Evolutionary conservation across 2,888 invertebrate genomes (phyloP).

Genomic region (Aspidiotus rigidus): DNA sequence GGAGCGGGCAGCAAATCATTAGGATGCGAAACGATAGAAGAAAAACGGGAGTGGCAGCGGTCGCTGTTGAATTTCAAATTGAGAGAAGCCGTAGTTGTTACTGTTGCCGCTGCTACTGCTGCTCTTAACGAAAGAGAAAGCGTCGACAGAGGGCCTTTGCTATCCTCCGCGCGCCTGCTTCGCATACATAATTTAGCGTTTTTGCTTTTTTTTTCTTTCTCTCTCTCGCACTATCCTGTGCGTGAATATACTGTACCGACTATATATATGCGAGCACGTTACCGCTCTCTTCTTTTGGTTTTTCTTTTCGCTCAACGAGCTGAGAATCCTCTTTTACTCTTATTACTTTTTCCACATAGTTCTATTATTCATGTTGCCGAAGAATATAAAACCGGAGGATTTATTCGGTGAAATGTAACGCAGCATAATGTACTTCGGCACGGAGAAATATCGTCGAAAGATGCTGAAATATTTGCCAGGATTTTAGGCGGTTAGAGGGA

Average conservation of each 20-base stretch:
- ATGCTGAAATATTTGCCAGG: background rate
- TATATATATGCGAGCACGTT: constrained; percentile 1
- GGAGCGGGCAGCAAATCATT: constrained; percentile 23
- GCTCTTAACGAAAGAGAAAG: constrained; percentile 31
- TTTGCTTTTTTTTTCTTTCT: constrained; percentile 13
- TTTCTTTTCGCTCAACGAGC: background rate
- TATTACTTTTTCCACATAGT: constrained; percentile 2
- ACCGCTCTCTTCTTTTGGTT: background rate
- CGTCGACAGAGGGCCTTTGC: constrained; percentile 33
- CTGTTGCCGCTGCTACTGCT: constrained; percentile 25
- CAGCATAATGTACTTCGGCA: background rate
- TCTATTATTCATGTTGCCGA: constrained; percentile 2
- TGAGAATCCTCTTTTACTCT: constrained; percentile 4
- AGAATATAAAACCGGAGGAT: background rate
- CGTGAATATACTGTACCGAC: background rate
- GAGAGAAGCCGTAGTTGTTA: constrained; percentile 20
- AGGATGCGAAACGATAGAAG: constrained; percentile 31
- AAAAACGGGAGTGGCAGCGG: constrained; percentile 33
- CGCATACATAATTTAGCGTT: constrained; percentile 32
- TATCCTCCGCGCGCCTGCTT: constrained; percentile 31
- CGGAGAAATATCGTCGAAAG: background rate
- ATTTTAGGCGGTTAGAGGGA: too few relatives aligned
- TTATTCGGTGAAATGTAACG: background rate
- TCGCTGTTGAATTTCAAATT: constrained; percentile 33
- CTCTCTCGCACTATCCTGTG: background rate